These are phyloP conservation scores for Trypoxylon attenuatum DNA, from an alignment of 2,888 invertebrate genomes.

Conservation along the genomic window DNA sequence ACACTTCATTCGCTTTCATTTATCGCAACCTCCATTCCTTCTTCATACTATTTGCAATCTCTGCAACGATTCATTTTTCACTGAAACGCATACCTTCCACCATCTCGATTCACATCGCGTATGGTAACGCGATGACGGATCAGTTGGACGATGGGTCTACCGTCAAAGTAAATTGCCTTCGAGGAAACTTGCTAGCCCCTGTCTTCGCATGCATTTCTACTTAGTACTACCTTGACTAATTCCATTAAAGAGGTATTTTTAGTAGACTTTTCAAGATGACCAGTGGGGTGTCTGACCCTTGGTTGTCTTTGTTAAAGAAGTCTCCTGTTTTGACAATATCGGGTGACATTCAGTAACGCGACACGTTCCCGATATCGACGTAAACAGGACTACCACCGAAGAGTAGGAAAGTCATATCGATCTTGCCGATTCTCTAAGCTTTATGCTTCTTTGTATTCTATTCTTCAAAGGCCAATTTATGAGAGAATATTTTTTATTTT, in stretches of 20 bases:
- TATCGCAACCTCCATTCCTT: too few relatives aligned
- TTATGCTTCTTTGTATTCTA: background rate
- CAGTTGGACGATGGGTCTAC: too few relatives aligned
- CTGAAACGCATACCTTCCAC: too few relatives aligned
- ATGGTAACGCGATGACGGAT: too few relatives aligned
- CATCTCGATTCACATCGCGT: too few relatives aligned
- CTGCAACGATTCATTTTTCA: too few relatives aligned
- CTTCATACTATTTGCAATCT: too few relatives aligned
- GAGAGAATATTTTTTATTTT: background rate
- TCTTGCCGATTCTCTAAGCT: background rate
- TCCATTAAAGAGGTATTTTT: conserved; percentile 24
- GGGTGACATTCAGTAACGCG: conserved; percentile 38
- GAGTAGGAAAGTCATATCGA: conserved; percentile 15
- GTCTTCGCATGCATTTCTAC: background rate
- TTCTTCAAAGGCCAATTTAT: too few relatives aligned
- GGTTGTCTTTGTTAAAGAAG: conserved; percentile 31
- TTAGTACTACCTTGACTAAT: conserved; percentile 15
- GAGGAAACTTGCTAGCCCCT: too few relatives aligned
- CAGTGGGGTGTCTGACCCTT: conserved; percentile 33
- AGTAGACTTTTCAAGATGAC: conserved; percentile 15
- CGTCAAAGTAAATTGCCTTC: too few relatives aligned
- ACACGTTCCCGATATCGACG: conserved; percentile 33
- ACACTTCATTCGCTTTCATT: background rate
- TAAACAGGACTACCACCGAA: conserved; percentile 21
- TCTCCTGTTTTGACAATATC: conserved; percentile 49